Evolutionary conservation across 2,113 vertebrate species (phyloP), one percentile per base, ranked within the genome.

Genomic region (Crotalus tigris): DNA sequence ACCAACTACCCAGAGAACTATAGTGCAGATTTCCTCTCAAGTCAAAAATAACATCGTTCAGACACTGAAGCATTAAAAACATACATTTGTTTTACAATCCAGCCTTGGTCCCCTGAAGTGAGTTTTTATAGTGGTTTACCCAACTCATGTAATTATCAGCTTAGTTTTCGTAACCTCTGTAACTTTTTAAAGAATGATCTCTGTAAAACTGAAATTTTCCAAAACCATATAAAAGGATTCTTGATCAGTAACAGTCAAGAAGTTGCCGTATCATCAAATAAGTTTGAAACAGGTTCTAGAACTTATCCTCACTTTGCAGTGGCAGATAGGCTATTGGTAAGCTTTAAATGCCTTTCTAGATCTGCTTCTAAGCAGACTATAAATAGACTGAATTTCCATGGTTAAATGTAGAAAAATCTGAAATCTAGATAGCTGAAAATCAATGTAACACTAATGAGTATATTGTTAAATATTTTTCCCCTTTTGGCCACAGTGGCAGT

Each of bases 391-490:
- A 21, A 55, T 49, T 49, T 15, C 53, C 53, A 57, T 21, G 17
- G 39, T 26, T 29, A 39, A 49, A 57, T 44, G 17, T 44, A 81
- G 33, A 81, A 81, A 81, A 81, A 51, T 81, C 51, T 59, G 10
- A 86, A 59, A 26, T 87, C 57, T 11, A 33, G 1, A 39, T 23
- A 53, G 33, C 51, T 81, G 39, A 87, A 92, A 87, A 85, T 39
- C 10, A 12, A 51, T 0, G 8, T 4, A 4, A 2, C 59, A 90
- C 91, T 64, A 19, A 11, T 58, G 1, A 6, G 1, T 1, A 57
- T 3, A 29, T 4, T 1, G 24, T n/a, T 55, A 29, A 46, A n/a
- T 81, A 88, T 57, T 69, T 24, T 0, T 1, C 49, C 59, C 0
- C 29, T 33, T 3, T 0, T 12, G n/a, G 29, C 29, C 55, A 85